A percentile compares a stretch with the other conserved stretches of the same genome.
Conservation (phyloP, 2,888 invertebrate genomes). For the Metellina segmentata region DNA sequence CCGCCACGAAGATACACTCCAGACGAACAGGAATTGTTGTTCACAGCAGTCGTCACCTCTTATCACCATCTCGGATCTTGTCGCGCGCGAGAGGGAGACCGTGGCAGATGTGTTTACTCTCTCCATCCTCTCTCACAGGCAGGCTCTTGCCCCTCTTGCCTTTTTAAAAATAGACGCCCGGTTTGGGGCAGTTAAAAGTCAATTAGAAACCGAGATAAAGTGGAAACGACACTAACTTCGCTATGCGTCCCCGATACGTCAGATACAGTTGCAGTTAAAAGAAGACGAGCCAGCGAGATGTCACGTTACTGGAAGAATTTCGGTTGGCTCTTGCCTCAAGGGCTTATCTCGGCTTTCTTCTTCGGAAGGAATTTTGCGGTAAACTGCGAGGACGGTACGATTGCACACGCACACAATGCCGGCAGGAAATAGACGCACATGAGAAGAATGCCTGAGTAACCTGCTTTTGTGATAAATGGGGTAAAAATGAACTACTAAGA, state of each 20-base stretch:
- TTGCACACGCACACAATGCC: not conserved
- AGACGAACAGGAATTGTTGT: conserved; percentile 4
- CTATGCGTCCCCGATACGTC: not conserved
- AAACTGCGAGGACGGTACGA: not conserved
- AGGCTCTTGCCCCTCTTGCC: not conserved
- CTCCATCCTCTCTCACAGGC: conserved; percentile 9
- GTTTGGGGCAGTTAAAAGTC: conserved; percentile 67
- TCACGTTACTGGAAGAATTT: not conserved
- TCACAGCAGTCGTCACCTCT: conserved; percentile 34
- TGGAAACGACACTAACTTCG: conserved; percentile 42
- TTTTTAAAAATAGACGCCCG: conserved; percentile 48
- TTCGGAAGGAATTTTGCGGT: not conserved
- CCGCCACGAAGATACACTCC: not conserved
- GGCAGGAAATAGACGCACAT: not conserved
- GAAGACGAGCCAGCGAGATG: not conserved
- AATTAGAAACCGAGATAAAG: conserved; percentile 63
- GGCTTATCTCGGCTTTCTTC: not conserved
- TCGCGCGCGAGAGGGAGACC: not conserved
- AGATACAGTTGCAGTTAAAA: conserved; percentile 5
- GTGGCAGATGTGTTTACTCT: conserved; percentile 24
- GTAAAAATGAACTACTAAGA: too few relatives aligned
- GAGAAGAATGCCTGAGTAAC: too few relatives aligned
- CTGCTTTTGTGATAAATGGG: too few relatives aligned
- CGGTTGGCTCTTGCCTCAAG: not conserved
- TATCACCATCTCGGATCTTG: conserved; percentile 29